Evolutionary conservation across 2,888 invertebrate genomes (phyloP), one percentile per base, ranked within the genome.

Genomic region (Parnassius glacialis): DNA sequence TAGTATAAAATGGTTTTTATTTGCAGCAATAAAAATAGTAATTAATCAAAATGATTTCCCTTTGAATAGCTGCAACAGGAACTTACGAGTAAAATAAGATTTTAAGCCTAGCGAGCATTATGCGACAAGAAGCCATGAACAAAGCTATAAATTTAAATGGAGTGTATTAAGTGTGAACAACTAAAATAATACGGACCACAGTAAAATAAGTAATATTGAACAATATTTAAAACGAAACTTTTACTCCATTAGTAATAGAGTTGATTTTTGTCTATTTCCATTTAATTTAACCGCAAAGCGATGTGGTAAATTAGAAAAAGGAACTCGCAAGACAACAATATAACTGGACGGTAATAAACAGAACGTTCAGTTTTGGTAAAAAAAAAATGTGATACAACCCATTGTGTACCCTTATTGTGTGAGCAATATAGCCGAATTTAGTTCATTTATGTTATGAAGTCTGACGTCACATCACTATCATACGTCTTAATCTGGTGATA

Each of bases 401-500:
- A 50, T 52, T 59, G 34, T 13, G 47, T 16, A 41, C 3, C 52
- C 56, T 41, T 63, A 63, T 52, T 51, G 54, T 56, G 51, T 61
- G 55, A 65, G 64, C 48, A 57, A 44, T 45, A 48, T 57, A 13
- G 45, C 16, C 45, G 62, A 42, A 10, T 65, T 63, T 65, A 34
- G 57, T 5, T 42, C 13, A n/a, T n/a, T 59, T 20, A 50, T 50
- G 13, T 52, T 53, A 12, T n/a, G 11, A 51, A 52, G 16, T 52
- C 9, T 76, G 76, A 75, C 79, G 76, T 78, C 77, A 77, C 67
- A 55, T 25, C 59, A 63, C 67, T 78, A 78, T 78, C 78, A 73
- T 74, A 74, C 73, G 67, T 76, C 78, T 78, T 75, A 79, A 78
- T 79, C 79, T 72, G 57, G 65, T 65, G 74, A 75, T 76, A 76